Percentiles rank a stretch among this genome's conserved stretches.
These are phyloP conservation scores for Calliphora vicina DNA, from an alignment of 1,140 invertebrate species.

Conservation along the genomic window DNA sequence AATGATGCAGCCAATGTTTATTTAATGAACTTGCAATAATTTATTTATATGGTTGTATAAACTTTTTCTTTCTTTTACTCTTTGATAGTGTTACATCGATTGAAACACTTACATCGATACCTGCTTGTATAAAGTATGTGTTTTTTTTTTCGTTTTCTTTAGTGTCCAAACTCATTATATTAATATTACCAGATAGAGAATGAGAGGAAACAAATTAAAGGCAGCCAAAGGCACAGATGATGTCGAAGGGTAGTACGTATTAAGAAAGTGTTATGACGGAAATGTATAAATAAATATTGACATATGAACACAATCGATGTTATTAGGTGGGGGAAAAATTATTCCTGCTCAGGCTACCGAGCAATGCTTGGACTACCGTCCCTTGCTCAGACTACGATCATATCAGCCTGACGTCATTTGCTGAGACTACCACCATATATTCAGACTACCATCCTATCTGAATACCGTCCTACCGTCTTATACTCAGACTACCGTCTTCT, in stretches of 20 bases:
- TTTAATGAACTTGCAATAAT: conserved; percentile 34
- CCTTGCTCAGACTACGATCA: no score
- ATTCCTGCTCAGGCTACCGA: no score
- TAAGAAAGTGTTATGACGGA: neutral
- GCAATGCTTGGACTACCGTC: no score
- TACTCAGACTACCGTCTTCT: no score
- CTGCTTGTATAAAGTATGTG: neutral
- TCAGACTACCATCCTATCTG: no score
- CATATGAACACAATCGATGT: neutral
- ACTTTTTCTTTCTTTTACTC: neutral
- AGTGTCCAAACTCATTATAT: neutral
- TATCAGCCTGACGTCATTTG: no score
- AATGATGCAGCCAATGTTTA: conserved; percentile 35
- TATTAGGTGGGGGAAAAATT: neutral
- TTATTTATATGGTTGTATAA: conserved; percentile 18
- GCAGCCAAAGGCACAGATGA: neutral
- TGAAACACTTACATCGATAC: neutral
- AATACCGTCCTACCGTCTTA: no score
- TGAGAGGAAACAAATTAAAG: neutral
- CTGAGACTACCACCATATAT: no score
- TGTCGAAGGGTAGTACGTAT: neutral
- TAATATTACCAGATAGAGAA: neutral
- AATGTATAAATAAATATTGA: conserved; percentile 7
- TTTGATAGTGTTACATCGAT: neutral
- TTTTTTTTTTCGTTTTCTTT: neutral